Evolutionary conservation across 2,888 invertebrate genomes (phyloP), one percentile per base, ranked within the genome.

Genomic region (Perizoma affinitatum): DNA sequence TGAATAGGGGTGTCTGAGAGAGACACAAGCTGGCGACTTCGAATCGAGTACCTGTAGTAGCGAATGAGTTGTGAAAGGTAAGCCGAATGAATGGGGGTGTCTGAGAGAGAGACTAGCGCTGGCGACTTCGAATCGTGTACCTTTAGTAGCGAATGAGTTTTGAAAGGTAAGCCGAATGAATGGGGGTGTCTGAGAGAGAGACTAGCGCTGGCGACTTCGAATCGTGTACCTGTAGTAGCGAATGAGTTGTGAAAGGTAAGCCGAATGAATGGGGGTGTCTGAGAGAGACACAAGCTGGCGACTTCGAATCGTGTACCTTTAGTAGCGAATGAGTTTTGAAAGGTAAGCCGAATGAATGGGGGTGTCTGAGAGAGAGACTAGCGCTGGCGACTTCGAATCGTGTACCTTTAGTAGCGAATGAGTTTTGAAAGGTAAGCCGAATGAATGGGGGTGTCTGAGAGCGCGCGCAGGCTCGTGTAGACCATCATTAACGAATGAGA

Each of bases 401-500:
- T 66, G 65, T n/a, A n/a, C n/a, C n/a, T n/a, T n/a, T 61, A 11
- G 59, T 69, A 65, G 41, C 44, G 49, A 4, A 6, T 33, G 34
- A 42, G 35, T 62, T 63, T 38, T 70, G 61, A 68, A 72, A 72
- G 61, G 68, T 58, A 64, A 68, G 64, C 48, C 38, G 58, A 57
- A 60, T 62, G 62, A 58, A 58, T 61, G 70, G 67, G 71, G 68
- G 46, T 40, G 51, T 51, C 51, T 47, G 43, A 65, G 57, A 65
- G 57, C 65, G 62, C 62, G 70, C 65, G 55, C 56, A 58, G 38
- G 41, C 51, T 47, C 58, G 46, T 56, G 64, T 54, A 63, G 64
- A 68, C 71, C 70, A 71, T 76, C 72, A 79, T 79, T 78, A 78
- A 63, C 70, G 66, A 71, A 69, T 65, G 69, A 67, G 66, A 63